Conservation (phyloP, 2,888 invertebrate species). For the Nemoura dubitans region DNA sequence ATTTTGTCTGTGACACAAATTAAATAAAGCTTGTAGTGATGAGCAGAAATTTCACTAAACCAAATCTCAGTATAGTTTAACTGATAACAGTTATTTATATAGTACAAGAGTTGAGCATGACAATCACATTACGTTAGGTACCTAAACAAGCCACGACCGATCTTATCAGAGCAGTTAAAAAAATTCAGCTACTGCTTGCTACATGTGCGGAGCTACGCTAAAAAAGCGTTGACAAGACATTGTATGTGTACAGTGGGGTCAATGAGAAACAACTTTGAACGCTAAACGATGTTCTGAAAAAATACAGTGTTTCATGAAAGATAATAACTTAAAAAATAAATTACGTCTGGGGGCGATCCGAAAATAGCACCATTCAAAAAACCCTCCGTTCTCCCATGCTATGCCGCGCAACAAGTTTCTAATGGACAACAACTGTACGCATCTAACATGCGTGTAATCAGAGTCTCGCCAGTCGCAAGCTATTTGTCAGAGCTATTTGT, state of each 20-base stretch:
- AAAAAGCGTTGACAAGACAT: background rate
- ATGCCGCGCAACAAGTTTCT: background rate
- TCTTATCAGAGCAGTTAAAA: background rate
- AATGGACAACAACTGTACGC: background rate
- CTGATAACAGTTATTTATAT: background rate
- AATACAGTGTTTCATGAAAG: background rate
- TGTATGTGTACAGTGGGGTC: background rate
- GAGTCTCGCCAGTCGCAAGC: background rate
- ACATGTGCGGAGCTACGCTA: too few relatives aligned
- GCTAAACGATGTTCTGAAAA: background rate
- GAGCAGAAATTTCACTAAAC: background rate
- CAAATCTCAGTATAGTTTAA: background rate
- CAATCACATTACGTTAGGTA: background rate
- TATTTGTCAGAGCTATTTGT: conserved; percentile 25
- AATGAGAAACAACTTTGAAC: background rate
- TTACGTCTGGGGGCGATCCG: background rate
- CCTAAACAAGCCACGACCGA: background rate
- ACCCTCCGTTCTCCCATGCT: background rate
- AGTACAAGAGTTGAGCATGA: background rate
- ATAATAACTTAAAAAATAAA: background rate
- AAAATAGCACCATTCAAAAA: background rate
- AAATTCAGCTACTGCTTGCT: too few relatives aligned
- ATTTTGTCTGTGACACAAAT: background rate
- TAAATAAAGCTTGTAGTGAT: background rate
- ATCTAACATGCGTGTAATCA: background rate